These are phyloP conservation scores for Ophraella communa DNA, from an alignment of 2,888 invertebrate genomes.

Conservation along the genomic window DNA sequence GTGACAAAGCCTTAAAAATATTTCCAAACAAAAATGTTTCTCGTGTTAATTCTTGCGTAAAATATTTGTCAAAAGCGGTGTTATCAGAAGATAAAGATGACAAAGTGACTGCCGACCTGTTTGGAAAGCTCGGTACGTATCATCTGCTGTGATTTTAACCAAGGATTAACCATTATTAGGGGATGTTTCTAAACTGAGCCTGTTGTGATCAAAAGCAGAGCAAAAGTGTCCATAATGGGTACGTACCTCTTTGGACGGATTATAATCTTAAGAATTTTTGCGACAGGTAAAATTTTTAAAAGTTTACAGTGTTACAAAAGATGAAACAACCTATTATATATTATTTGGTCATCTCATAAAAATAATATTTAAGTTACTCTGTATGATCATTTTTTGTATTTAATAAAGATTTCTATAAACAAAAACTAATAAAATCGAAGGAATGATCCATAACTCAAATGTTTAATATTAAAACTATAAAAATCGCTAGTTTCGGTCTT, in stretches of 20 bases:
- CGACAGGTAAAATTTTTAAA: background rate
- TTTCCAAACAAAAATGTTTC: background rate
- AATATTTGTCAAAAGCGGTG: constrained; percentile 1
- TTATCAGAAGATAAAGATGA: constrained; percentile 12
- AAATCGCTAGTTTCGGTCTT: too few relatives aligned
- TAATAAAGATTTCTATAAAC: too few relatives aligned
- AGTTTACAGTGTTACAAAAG: background rate
- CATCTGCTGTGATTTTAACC: constrained; percentile 34
- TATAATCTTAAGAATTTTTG: constrained; percentile 6
- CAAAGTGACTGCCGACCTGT: constrained; percentile 26
- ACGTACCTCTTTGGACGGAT: constrained; percentile 13
- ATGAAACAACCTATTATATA: too few relatives aligned
- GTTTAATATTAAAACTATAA: too few relatives aligned
- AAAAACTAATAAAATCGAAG: too few relatives aligned
- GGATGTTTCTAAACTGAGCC: constrained; percentile 41
- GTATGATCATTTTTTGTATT: too few relatives aligned
- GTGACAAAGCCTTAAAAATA: background rate
- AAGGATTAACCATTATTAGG: constrained; percentile 35
- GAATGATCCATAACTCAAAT: too few relatives aligned
- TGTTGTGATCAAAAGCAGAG: constrained; percentile 40
- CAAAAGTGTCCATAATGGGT: constrained; percentile 25
- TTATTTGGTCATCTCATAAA: too few relatives aligned
- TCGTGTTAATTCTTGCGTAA: constrained; percentile 4
- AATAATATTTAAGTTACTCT: too few relatives aligned
- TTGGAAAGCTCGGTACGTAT: constrained; percentile 21